Base-by-base conservation (phyloP, 2,113 vertebrate genomes). In the Potamarius usumacintae region DNA sequence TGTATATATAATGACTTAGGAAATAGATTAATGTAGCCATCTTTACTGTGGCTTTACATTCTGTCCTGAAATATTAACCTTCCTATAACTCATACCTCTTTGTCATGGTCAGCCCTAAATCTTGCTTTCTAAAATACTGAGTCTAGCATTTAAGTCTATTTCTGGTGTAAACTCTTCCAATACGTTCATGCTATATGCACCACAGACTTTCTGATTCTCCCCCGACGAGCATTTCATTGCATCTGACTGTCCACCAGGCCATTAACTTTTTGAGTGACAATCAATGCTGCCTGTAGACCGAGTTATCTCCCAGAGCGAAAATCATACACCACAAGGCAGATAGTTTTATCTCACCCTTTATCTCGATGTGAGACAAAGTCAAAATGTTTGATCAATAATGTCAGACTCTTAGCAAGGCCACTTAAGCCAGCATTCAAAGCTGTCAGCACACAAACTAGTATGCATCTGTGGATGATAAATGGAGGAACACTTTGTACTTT, bases 401-500 rank as follows among this genome's bases (percentile, higher is more conserved):
- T 60, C 55, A 58, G 82, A 84, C 52, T 79, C 81, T 86, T 25
- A 85, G 72, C 78, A 65, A 71, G 74, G 82, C 82, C 74, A 57
- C 62, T 86, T 80, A 86, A 18, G 77, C 53, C 52, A 60, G 50
- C n/a, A 69, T n/a, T 5, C 76, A 60, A 85, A 62, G 4, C 63
- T 72, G 78, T 80, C 62, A 69, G 78, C 79, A 71, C 78, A 76
- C 62, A 62, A 80, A 27, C 76, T 1, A 4, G 7, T 84, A 76
- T 88, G 84, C 65, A n/a, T 78, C 65, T 86, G 15, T 53, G 48
- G 60, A 52, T 79, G 76, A 92, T 89, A 91, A 67, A 92, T 91
- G 88, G 93, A 92, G 48, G 76, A 86, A 67, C 58, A 53, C 34
- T 52, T 78, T 80, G 74, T 53, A 20, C 15, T 86, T 30, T 79